phyloP scores from a whole-genome alignment of 2,113 vertebrate genomes.

The Prunella himalayana region DNA sequence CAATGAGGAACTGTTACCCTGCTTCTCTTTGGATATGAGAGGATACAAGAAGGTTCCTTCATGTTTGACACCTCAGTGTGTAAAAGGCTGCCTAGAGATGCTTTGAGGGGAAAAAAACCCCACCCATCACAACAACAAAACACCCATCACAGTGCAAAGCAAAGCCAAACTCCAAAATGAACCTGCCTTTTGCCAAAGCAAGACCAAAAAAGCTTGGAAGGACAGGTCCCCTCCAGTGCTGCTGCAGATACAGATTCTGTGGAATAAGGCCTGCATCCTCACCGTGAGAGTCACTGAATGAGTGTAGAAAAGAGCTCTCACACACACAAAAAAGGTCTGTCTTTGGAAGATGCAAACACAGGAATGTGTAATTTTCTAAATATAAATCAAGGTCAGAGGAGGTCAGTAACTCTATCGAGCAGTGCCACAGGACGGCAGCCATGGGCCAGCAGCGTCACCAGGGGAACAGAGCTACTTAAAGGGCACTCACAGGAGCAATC shows the following conservation, averaged over 20 bases:
- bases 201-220: neutral
- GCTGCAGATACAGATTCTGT: neutral
- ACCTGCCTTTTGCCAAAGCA: neutral
- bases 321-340: neutral
- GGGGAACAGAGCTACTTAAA: neutral
- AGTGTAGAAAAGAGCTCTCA: neutral
- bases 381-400: conserved; percentile 46
- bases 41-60: neutral
- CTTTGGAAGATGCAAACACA: neutral
- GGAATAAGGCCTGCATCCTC: neutral
- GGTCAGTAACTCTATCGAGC: conserved; percentile 7
- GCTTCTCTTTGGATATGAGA: neutral
- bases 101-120: neutral
- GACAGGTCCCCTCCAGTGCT: fast-evolving
- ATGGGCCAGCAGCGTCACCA: conserved; percentile 5
- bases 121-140: neutral
- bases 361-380: conserved; percentile 35
- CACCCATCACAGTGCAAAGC: neutral
- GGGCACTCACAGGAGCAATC: neutral
- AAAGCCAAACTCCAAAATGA: neutral
- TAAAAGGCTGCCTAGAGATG: neutral
- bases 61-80: neutral
- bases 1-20: neutral
- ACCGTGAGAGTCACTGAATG: neutral
- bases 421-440: conserved; percentile 13